Evolutionary conservation across 2,888 invertebrate species (phyloP), one percentile per base, ranked within the genome.

Genomic region (Heliconius ismenius): DNA sequence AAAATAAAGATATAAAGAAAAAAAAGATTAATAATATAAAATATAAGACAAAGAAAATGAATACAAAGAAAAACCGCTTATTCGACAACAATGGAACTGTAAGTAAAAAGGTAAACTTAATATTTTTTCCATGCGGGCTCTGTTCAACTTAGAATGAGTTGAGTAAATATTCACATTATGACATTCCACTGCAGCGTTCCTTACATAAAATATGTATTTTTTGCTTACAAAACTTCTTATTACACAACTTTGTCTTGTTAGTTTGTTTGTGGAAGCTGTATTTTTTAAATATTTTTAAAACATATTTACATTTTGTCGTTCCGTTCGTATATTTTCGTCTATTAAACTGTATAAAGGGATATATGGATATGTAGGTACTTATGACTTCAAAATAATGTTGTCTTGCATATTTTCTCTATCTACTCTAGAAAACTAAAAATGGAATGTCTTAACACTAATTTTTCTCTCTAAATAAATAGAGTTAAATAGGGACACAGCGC

Each of bases 21-120:
- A 32, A 28, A 32, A 0, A 32, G 32, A 32, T 43, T 43, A 28
- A 28, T 28, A 28, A 63, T 32, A 67, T 24, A 39, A 24, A n/a
- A 39, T 1, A 24, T 36, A 39, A 24, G 18, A 39, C 6, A 43
- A 24, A 67, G 39, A 24, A 67, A 67, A 39, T 24, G 1, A 39
- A 67, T 39, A 67, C 36, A 67, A 67, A 67, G 67, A 43, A 43
- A 49, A 43, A 67, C 67, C 67, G 67, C 67, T 67, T 43, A 67
- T 67, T 67, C 24, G 9, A 24, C 65, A n/a, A 43, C 67, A 67
- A 43, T 39, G 15, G 18, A 67, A 67, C 13, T 67, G 26, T 67
- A 67, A 43, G 39, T 15, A 67, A 43, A 67, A 49, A 49, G 49
- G 49, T 18, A 49, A 24, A 36, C 67, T 67, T 39, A 24, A 24